These are phyloP conservation scores for Empidonax alnorum DNA, from an alignment of 2,113 vertebrate genomes.

Conservation along the genomic window DNA sequence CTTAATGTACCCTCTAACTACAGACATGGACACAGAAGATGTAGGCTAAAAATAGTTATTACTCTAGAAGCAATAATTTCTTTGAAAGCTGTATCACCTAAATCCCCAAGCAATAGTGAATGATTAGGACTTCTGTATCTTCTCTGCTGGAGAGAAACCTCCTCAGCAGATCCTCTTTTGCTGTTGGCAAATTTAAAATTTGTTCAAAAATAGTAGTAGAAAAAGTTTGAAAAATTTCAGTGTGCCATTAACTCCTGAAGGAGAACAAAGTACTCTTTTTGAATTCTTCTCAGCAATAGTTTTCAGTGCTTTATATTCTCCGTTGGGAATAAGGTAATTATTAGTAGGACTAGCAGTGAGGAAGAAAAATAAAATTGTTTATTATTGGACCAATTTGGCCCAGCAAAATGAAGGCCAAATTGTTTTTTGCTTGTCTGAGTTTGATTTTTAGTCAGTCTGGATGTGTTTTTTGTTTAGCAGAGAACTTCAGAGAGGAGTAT, in stretches of 20 bases:
- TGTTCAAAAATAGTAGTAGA: neutral
- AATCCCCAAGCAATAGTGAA: conserved; percentile 23
- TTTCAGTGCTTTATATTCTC: conserved; percentile 4
- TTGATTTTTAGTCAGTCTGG: conserved; percentile 67
- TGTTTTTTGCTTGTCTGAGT: conserved; percentile 23
- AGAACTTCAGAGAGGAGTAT: conserved; percentile 62
- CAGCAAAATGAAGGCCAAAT: neutral
- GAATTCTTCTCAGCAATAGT: neutral
- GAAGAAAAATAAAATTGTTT: conserved; percentile 58
- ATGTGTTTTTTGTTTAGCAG: conserved; percentile 64
- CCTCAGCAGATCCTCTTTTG: conserved; percentile 27
- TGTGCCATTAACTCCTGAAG: neutral
- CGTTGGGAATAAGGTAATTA: neutral
- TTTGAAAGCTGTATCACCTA: conserved; percentile 42
- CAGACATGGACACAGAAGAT: conserved; percentile 36
- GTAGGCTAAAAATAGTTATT: conserved; percentile 56
- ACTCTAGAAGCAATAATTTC: conserved; percentile 42
- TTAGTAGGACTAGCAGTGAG: neutral
- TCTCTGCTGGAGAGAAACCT: conserved; percentile 25
- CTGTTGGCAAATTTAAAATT: conserved; percentile 11
- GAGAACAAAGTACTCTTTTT: neutral
- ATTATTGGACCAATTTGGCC: conserved; percentile 24
- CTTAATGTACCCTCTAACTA: conserved; percentile 61
- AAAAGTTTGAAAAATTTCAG: conserved; percentile 9
- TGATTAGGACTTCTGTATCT: neutral